These are phyloP conservation scores for Cheilinus undulatus DNA, from an alignment of 2,113 vertebrate species.

Conservation along the genomic window DNA sequence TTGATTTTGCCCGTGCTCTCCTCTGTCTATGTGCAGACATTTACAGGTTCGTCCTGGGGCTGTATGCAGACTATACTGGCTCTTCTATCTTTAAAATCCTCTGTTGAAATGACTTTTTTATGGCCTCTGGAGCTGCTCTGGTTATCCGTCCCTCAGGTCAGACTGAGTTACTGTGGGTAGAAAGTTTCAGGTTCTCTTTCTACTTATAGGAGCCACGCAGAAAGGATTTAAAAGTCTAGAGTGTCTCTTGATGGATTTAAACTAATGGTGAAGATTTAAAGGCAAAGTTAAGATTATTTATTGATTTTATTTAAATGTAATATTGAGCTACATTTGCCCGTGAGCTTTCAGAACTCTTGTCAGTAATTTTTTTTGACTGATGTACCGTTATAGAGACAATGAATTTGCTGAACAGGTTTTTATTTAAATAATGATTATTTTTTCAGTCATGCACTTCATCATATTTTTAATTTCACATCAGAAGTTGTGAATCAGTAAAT, in stretches of 20 bases:
- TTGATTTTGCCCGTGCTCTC: constrained; percentile 18
- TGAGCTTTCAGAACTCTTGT: not conserved
- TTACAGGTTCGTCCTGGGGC: constrained; percentile 41
- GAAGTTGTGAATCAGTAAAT: too few species aligned
- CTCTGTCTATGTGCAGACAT: constrained; percentile 21
- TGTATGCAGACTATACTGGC: constrained; percentile 39
- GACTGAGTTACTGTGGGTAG: constrained; percentile 32
- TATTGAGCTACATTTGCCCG: not conserved
- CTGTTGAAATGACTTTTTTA: constrained; percentile 44
- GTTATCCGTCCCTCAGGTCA: constrained; percentile 34
- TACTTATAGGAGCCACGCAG: not conserved
- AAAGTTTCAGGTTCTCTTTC: constrained; percentile 12
- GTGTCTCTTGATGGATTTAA: constrained; percentile 1
- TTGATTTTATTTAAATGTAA: constrained; percentile 1
- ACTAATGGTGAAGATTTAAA: not conserved
- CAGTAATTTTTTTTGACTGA: too few species aligned
- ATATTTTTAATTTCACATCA: too few species aligned
- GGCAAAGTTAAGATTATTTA: not conserved
- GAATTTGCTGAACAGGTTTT: too few species aligned
- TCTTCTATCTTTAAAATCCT: constrained; percentile 43
- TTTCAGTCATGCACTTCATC: too few species aligned
- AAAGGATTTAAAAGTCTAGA: not conserved
- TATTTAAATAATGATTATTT: too few species aligned
- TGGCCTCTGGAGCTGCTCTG: constrained; percentile 33
- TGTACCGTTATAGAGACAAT: too few species aligned